Conservation (phyloP, 2,888 invertebrate species). For the Onthophagus sagittarius region DNA sequence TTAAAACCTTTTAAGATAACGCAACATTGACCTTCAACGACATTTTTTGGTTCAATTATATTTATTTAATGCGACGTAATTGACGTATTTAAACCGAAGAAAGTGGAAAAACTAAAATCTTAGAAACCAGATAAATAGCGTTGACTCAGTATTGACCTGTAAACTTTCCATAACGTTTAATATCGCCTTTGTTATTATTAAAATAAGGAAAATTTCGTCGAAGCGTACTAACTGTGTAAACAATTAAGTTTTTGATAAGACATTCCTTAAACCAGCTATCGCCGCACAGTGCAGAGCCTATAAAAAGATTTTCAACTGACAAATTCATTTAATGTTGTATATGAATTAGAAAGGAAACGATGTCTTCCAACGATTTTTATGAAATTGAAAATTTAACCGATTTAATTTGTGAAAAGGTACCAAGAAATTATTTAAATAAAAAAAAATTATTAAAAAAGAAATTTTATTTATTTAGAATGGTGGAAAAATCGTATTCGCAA, state of each 20-base stretch:
- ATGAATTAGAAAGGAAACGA: neutral
- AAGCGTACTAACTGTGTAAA: neutral
- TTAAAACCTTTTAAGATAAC: neutral
- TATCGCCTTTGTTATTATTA: neutral
- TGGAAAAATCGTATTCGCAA: constrained; percentile 57
- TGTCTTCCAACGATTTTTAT: constrained; percentile 3
- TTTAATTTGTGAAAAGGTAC: constrained; percentile 18
- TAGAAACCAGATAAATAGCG: neutral
- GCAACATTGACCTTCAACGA: neutral
- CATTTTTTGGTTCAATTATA: neutral
- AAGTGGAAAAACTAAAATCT: neutral
- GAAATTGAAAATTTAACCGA: constrained; percentile 18
- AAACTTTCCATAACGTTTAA: neutral
- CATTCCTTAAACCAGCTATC: neutral
- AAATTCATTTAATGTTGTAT: neutral
- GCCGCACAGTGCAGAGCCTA: neutral
- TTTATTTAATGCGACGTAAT: neutral
- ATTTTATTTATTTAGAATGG: constrained; percentile 50
- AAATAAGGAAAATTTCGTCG: neutral
- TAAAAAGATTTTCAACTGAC: neutral
- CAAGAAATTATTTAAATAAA: neutral
- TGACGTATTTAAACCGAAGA: neutral
- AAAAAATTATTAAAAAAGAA: neutral
- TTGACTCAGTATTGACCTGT: neutral
- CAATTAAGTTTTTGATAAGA: neutral